phyloP scores from a whole-genome alignment of 2,797 vertebrate species.

The Peromyscus nudipes region DNA sequence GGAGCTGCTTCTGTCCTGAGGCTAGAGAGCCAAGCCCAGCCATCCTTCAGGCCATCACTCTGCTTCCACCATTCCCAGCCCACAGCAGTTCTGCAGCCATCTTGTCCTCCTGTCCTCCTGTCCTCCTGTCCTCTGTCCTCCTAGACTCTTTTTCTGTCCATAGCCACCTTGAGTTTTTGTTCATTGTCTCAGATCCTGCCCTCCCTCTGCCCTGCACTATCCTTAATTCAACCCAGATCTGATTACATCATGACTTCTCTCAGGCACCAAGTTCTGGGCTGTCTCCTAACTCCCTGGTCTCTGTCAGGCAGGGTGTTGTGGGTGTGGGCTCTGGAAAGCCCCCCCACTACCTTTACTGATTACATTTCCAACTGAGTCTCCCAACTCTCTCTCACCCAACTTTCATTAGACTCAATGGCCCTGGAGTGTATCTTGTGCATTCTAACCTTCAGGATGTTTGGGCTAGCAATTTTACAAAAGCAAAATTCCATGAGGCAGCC shows the following conservation, averaged over 20 bases:
- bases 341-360: accelerated
- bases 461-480: not conserved
- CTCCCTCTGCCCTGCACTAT: not conserved
- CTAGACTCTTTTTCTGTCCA: not conserved
- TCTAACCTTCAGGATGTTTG: accelerated
- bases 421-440: too few relatives aligned
- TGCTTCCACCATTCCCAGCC: too few relatives aligned
- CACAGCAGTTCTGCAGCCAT: not conserved
- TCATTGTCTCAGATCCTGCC: not conserved
- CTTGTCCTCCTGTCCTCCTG: too few relatives aligned
- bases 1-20: not conserved
- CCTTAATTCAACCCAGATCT: too few relatives aligned
- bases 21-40: not conserved
- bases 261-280: not conserved
- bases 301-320: not conserved
- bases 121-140: not conserved
- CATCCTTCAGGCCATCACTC: not conserved
- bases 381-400: not conserved
- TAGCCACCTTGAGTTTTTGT: not conserved
- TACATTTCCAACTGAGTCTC: accelerated
- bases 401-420: accelerated
- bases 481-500: not conserved
- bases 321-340: not conserved
- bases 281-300: not conserved
- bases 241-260: not conserved